Base-by-base conservation (phyloP, 2,113 vertebrate species). In the Python bivittatus region DNA sequence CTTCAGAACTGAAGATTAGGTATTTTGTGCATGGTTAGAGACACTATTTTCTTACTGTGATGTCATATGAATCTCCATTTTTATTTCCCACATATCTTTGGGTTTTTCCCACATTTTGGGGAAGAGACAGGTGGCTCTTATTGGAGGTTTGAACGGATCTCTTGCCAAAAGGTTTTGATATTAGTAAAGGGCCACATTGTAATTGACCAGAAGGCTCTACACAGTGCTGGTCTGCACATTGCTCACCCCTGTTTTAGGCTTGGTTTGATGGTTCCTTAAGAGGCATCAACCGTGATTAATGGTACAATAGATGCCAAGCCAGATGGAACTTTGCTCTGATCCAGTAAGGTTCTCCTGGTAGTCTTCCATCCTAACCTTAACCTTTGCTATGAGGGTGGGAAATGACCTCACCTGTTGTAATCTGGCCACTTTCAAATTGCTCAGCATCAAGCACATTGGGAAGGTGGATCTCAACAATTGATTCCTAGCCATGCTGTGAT, bases 391-490 rank as follows among this genome's bases (percentile, higher is more conserved):
- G 20, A 38, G 17, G 52, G 10, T 68, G 13, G 60, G 84, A 68
- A 38, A 86, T 87, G 60, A 91, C 58, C 9, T 91, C 85, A 88
- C 29, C 38, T 72, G 15, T 38, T 22, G 29, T 29, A 72, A 53
- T 52, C 33, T 4, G 10, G 33, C 60, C 56, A 57, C 44, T 56
- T 91, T 61, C 85, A 29, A 44, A 53, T 61, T 87, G 11, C 38
- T 84, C 38, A 42, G 22, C 85, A 54, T 27, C 91, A 9, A 56
- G 52, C 58, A 72, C 85, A 56, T 56, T 44, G 33, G 61, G 61
- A 92, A 64, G 86, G 44, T 48, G 44, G 38, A 92, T 88, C 86
- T 25, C 53, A n/a, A 58, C 91, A n/a, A 88, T 92, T 92, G 83
- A 88, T 83, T 83, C 64, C 54, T 44, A 29, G 23, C 15, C 25